Evolutionary conservation across 2,888 invertebrate species (phyloP).

Genomic region (Drosophila parthenogenetica): DNA sequence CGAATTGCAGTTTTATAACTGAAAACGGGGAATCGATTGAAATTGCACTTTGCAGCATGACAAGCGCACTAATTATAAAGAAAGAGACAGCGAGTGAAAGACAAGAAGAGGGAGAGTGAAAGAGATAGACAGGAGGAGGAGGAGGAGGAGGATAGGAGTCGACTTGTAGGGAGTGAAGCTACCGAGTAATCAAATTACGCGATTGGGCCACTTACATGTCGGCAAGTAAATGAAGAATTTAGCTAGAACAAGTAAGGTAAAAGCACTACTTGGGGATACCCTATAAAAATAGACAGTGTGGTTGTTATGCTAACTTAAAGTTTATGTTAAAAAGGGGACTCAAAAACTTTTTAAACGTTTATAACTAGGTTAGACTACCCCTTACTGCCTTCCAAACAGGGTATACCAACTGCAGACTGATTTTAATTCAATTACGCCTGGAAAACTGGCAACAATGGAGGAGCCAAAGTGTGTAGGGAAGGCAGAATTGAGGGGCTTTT

Average conservation of each 20-base stretch:
- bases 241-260: not conserved
- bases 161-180: constrained; percentile 5
- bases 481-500: not conserved
- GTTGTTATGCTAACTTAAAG: too few species aligned
- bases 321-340: too few species aligned
- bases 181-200: constrained; percentile 48
- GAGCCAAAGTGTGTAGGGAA: not conserved
- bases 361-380: not conserved
- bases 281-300: not conserved
- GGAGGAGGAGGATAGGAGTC: too few species aligned
- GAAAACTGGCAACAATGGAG: constrained; percentile 17
- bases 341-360: not conserved
- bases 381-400: not conserved
- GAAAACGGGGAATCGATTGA: constrained; percentile 20
- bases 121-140: constrained; percentile 17
- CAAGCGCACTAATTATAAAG: constrained; percentile 39
- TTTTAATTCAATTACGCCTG: constrained; percentile 46
- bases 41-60: constrained; percentile 31
- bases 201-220: constrained; percentile 31
- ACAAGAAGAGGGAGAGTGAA: not conserved
- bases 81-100: not conserved
- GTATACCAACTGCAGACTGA: constrained; percentile 29
- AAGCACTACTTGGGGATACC: constrained; percentile 6
- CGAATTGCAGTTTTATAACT: constrained; percentile 20
- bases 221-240: constrained; percentile 24